Conservation (phyloP, 2,113 vertebrate species). For the Nothobranchius furzeri region DNA sequence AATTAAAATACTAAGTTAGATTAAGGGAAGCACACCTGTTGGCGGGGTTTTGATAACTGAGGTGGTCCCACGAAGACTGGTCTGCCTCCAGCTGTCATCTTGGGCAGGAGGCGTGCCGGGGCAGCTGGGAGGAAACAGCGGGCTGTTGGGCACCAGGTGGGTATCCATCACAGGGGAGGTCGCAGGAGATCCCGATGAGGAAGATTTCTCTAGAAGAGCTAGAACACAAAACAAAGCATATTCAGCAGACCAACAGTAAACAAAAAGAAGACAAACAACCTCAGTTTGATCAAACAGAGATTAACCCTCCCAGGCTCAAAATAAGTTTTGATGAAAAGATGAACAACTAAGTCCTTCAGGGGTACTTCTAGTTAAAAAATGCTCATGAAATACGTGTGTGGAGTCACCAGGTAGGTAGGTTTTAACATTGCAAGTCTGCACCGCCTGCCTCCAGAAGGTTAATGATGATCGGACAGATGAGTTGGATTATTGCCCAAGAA, state of each 20-base stretch:
- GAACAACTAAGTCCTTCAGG: no score
- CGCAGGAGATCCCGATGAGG: conserved; percentile 53
- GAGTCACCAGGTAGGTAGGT: no score
- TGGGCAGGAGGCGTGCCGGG: conserved; percentile 67
- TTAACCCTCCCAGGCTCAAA: no score
- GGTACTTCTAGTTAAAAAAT: no score
- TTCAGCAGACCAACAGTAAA: neutral
- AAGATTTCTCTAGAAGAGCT: conserved; percentile 74
- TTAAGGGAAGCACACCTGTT: conserved; percentile 50
- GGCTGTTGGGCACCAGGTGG: conserved; percentile 72
- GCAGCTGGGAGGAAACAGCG: conserved; percentile 70
- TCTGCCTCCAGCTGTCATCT: conserved; percentile 72
- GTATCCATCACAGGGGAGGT: conserved; percentile 61
- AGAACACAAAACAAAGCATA: conserved; percentile 7
- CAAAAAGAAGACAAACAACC: neutral
- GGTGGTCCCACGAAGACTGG: conserved; percentile 26
- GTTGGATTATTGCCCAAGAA: no score
- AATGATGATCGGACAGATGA: no score
- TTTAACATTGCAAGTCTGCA: no score
- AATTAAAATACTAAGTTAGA: neutral
- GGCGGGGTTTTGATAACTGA: conserved; percentile 39
- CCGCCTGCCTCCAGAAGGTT: no score
- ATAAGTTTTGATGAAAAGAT: no score
- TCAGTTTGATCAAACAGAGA: no score
- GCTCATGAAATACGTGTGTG: no score